Base-by-base conservation (phyloP, 2,113 vertebrate genomes). In the Pomatostomus ruficeps region DNA sequence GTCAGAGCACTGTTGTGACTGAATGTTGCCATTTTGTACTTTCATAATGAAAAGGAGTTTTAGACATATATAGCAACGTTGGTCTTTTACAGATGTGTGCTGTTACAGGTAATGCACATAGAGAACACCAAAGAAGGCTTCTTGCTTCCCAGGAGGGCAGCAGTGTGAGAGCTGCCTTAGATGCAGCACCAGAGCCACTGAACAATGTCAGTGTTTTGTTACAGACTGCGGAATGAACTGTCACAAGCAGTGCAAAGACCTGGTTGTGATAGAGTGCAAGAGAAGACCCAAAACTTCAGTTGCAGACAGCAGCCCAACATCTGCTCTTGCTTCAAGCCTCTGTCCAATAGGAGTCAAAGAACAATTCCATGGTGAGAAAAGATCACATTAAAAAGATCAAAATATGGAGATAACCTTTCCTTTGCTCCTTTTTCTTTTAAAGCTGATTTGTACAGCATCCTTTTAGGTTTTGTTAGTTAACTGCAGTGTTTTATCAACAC, bases 151-250 rank as follows among this genome's bases (percentile, higher is more conserved):
- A 14, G 21, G 23, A 55, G 68, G 61, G 20, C 63, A 88, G 7
- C 25, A 55, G 63, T 31, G 43, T 62, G 52, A 76, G n/a, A 93
- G 14, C 28, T 57, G n/a, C 51, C 29, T 61, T 26, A 73, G 74
- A 14, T 49, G 55, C 38, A 52, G 40, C 31, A 36, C 24, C 73
- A 77, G 51, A 78, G 54, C 36, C 54, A 73, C 40, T 24, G 72
- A 77, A 23, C 68, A 7, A 43, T 2, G 1, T 49, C n/a, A 74
- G 43, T 2, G 10, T 68, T 84, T 29, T 67, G 95, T 81, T 95
- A 71, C 97, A 99, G 99, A 99, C 95, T 99, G 99, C 0, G 99
- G 99, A 66, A 99, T 99, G 99, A 99, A 99, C 97, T 99, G 99
- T 91, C 99, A 99, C 96, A 99, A 98, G 96, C 98, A 99, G 35